Conservation (phyloP, 2,888 invertebrate species). For the Lysandra coridon region DNA sequence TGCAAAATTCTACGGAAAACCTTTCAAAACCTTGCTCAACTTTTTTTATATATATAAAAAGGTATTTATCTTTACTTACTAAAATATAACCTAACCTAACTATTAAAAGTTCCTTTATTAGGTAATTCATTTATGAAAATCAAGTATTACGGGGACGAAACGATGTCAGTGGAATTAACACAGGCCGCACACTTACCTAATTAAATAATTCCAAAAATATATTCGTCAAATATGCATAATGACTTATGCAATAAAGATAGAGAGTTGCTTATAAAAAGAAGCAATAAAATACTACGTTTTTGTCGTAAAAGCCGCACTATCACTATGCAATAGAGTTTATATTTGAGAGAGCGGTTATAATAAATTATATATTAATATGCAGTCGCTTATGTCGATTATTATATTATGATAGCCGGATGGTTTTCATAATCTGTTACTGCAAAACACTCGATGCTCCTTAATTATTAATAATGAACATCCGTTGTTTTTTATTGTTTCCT, state of each 20-base stretch:
- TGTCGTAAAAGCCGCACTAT: not conserved
- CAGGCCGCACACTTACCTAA: not conserved
- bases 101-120: not conserved
- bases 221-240: conserved; percentile 15
- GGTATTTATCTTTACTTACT: too few species aligned
- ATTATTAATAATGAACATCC: conserved; percentile 15
- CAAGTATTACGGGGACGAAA: not conserved
- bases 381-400: conserved; percentile 19
- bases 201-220: conserved; percentile 3
- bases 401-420: conserved; percentile 5
- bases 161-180: not conserved
- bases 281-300: not conserved
- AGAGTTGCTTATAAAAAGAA: conserved; percentile 3
- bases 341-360: not conserved
- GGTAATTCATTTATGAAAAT: not conserved
- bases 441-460: conserved; percentile 9
- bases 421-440: conserved; percentile 21
- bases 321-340: conserved; percentile 11
- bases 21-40: too few species aligned
- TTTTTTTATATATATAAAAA: too few species aligned
- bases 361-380: not conserved
- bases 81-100: not conserved
- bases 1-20: too few species aligned
- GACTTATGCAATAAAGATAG: conserved; percentile 13
- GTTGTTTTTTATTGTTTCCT: not conserved